Evolutionary conservation across 2,888 invertebrate species (phyloP).

Genomic region (Allophyes oxyacanthae): DNA sequence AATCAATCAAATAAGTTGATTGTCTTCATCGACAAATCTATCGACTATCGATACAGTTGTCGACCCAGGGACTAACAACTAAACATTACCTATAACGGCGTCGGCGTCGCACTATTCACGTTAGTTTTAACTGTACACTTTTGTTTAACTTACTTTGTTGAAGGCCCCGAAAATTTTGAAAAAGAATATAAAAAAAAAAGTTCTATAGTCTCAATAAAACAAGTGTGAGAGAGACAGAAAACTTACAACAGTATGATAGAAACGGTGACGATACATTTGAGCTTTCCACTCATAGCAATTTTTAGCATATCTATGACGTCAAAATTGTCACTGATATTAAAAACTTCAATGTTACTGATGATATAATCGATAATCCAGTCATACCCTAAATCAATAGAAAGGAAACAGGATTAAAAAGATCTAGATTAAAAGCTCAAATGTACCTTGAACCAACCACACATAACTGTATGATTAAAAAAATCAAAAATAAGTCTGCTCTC

Average conservation of each 20-base stretch:
- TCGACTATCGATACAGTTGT: slow-evolving; percentile 34
- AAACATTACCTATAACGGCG: slow-evolving; percentile 55
- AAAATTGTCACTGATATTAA: neutral
- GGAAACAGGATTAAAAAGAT: too few species aligned
- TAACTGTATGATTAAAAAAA: neutral
- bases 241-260: neutral
- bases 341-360: too few species aligned
- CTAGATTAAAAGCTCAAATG: too few species aligned
- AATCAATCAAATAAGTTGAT: slow-evolving; percentile 32
- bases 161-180: slow-evolving; percentile 38
- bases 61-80: slow-evolving; percentile 54
- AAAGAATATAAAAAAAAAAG: neutral
- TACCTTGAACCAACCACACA: too few species aligned
- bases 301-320: neutral
- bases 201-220: neutral
- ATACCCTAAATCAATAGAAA: too few species aligned
- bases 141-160: slow-evolving; percentile 37
- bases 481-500: neutral
- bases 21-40: slow-evolving; percentile 29
- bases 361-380: too few species aligned
- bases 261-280: neutral
- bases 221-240: neutral
- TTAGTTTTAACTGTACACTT: slow-evolving; percentile 56
- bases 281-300: neutral
- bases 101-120: slow-evolving; percentile 51